Percentiles rank a stretch among this genome's conserved stretches.
phyloP scores from a whole-genome alignment of 2,888 invertebrate species.

The Cabera pusaria region DNA sequence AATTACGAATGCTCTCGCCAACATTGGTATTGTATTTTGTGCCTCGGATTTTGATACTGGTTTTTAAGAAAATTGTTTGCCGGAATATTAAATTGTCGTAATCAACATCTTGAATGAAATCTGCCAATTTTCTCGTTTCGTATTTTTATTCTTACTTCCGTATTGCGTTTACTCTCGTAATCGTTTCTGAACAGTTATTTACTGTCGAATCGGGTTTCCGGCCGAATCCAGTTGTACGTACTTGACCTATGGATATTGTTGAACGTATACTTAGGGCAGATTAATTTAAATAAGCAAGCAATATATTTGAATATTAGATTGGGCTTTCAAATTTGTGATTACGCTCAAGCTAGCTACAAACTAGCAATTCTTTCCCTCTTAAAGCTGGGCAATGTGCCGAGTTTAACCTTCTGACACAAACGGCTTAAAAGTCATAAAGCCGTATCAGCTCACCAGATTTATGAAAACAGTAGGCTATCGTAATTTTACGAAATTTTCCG shows the following conservation, averaged over 20 bases:
- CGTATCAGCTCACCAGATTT: too few species aligned
- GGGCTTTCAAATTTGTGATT: background rate
- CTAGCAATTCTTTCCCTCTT: too few species aligned
- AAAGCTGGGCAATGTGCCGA: too few species aligned
- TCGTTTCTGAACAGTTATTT: constrained; percentile 9
- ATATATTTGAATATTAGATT: constrained; percentile 8
- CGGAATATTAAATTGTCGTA: constrained; percentile 15
- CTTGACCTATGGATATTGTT: too few species aligned
- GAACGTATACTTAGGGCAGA: too few species aligned
- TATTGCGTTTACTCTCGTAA: constrained; percentile 11
- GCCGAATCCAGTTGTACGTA: too few species aligned
- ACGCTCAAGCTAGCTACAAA: too few species aligned
- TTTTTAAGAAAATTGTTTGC: constrained; percentile 15
- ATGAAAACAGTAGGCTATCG: constrained; percentile 6
- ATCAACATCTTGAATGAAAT: constrained; percentile 13
- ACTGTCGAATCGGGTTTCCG: constrained; percentile 13
- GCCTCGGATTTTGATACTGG: constrained; percentile 1
- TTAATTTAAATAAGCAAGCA: background rate
- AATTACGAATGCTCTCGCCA: constrained; percentile 13
- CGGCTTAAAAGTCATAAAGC: too few species aligned
- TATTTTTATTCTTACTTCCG: constrained; percentile 7
- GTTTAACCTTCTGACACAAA: too few species aligned
- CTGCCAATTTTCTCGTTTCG: constrained; percentile 16
- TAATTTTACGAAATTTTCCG: constrained; percentile 7
- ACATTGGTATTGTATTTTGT: constrained; percentile 10